Percentiles rank a stretch among this genome's conserved stretches.
Evolutionary conservation across 2,113 vertebrate species (phyloP).

Genomic region (Sminthopsis crassicaudata): DNA sequence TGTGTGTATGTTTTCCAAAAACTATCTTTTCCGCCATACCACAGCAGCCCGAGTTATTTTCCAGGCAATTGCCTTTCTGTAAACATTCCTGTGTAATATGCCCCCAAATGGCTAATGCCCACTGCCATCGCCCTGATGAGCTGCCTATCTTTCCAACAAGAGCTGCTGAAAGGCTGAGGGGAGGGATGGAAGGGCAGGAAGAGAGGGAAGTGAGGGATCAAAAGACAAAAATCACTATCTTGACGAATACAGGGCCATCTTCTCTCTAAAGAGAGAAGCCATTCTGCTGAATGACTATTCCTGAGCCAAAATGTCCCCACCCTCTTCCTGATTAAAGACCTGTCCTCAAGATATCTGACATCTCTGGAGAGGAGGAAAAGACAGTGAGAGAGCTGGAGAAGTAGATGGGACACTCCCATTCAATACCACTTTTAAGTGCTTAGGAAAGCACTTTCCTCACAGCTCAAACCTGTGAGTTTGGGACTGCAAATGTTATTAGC

Average conservation of each 20-base stretch:
- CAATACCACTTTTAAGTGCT: background rate
- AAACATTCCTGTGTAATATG: slow-evolving; percentile 76
- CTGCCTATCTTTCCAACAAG: slow-evolving; percentile 66
- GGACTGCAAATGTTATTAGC: background rate
- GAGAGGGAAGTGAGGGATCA: background rate
- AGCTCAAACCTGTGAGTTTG: background rate
- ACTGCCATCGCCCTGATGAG: slow-evolving; percentile 59
- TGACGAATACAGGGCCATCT: background rate
- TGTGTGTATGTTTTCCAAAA: slow-evolving; percentile 69
- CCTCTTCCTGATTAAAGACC: background rate
- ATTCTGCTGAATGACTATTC: background rate
- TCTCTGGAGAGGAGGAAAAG: background rate
- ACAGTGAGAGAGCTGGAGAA: background rate
- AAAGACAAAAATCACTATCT: background rate
- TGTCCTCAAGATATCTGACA: background rate
- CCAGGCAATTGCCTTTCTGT: slow-evolving; percentile 78
- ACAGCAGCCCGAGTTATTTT: slow-evolving; percentile 77
- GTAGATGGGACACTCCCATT: background rate
- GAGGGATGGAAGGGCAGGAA: background rate
- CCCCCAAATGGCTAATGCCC: slow-evolving; percentile 78
- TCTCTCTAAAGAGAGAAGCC: background rate
- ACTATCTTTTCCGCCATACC: slow-evolving; percentile 72
- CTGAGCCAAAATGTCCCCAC: background rate
- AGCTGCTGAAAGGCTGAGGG: background rate
- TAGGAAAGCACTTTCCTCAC: background rate